Evolutionary conservation across 1,140 invertebrate species (phyloP).

Genomic region (Triops cancriformis): DNA sequence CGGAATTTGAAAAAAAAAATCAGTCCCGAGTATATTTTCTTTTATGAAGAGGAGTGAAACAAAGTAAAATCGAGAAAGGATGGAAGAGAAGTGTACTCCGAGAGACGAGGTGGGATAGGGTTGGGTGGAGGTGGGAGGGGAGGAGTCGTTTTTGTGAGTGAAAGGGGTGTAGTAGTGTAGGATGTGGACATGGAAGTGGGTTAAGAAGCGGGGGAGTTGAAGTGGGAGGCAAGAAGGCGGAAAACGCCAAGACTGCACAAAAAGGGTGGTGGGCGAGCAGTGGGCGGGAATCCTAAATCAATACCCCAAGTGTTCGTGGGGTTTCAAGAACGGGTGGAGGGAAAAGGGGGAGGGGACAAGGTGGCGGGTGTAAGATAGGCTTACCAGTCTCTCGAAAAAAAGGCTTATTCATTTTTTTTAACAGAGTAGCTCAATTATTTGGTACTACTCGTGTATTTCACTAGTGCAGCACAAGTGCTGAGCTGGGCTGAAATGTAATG

Average conservation of each 20-base stretch:
- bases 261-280: neutral
- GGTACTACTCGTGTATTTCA: too few species aligned
- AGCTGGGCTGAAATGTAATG: too few species aligned
- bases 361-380: neutral
- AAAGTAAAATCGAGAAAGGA: neutral
- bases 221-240: neutral
- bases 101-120: neutral
- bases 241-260: neutral
- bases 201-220: neutral
- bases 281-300: neutral
- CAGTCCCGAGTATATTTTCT: neutral
- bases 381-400: neutral
- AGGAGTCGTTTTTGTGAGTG: neutral
- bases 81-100: neutral
- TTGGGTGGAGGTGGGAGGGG: neutral
- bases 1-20: neutral
- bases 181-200: conserved; percentile 8
- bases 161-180: neutral
- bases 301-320: neutral
- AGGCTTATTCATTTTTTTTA: neutral
- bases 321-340: neutral
- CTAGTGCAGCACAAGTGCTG: too few species aligned
- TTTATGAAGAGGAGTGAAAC: neutral
- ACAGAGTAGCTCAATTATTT: too few species aligned
- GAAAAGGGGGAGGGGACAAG: neutral